Conservation (phyloP, 2,888 invertebrate species). For the Noctua fimbriata region DNA sequence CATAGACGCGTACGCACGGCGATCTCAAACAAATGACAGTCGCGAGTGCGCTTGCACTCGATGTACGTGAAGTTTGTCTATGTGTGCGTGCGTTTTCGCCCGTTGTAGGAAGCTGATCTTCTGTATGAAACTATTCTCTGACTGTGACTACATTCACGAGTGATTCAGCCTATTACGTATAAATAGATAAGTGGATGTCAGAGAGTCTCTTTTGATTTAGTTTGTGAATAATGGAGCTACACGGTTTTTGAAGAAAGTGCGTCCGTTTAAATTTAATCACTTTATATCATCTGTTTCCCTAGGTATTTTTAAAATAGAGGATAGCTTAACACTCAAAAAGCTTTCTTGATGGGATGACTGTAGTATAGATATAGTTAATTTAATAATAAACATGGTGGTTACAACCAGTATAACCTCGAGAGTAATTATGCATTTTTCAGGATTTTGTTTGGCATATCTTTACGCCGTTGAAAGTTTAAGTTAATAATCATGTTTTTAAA, state of each 20-base stretch:
- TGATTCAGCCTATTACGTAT: constrained; percentile 22
- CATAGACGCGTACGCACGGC: too few species aligned
- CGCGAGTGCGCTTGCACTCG: not conserved
- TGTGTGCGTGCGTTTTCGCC: not conserved
- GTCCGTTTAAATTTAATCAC: constrained; percentile 6
- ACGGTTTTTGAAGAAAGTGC: constrained; percentile 32
- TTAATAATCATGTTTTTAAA: too few species aligned
- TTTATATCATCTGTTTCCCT: not conserved
- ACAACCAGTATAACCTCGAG: too few species aligned
- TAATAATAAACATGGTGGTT: too few species aligned
- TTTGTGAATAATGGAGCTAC: constrained; percentile 49
- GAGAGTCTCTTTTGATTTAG: constrained; percentile 52
- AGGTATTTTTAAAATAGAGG: not conserved
- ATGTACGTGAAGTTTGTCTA: not conserved
- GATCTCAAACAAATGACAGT: not conserved
- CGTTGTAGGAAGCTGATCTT: not conserved
- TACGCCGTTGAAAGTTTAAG: too few species aligned
- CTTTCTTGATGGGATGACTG: not conserved
- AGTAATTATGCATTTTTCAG: too few species aligned
- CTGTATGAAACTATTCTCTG: constrained; percentile 4
- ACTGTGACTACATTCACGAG: not conserved
- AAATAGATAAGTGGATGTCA: constrained; percentile 38
- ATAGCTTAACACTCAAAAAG: not conserved
- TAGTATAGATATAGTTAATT: too few species aligned
- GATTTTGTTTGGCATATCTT: too few species aligned